Base-by-base conservation (phyloP, 2,113 vertebrate genomes). In the Willisornis vidua region DNA sequence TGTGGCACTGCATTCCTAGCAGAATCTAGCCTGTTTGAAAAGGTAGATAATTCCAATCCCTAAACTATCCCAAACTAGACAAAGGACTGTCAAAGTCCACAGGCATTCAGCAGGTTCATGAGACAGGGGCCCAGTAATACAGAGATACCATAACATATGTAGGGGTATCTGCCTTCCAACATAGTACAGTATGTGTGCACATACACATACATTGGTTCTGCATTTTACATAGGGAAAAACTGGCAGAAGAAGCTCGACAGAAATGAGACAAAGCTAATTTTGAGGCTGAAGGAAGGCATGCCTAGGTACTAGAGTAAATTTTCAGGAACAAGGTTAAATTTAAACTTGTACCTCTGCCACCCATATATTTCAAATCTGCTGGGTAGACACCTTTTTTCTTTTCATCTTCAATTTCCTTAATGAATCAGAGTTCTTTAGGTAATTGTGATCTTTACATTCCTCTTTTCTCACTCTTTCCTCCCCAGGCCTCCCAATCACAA, bases 391-490 rank as follows among this genome's bases (percentile, higher is more conserved):
- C 83, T 87, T 35, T 71, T 74, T 85, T 76, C 82, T 74, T 78
- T 71, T 26, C 33, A 74, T 67, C 52, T 18, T 90, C 31, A 45
- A 66, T 82, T 81, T 94, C 82, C 55, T 59, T 83, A 93, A 63
- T 65, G 92, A 97, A 93, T 80, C 63, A 67, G 84, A 87, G 55
- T 74, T 85, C 41, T 91, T 88, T 6, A 74, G 59, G 57, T 95
- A 94, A 82, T 59, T 68, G 46, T 79, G 33, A 91, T 85, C 79
- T 94, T 93, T 76, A 84, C 75, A 90, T 92, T 85, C 81, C 67
- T 37, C 19, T 82, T 91, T 75, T 86, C 63, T 90, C 85, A 88
- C 10, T 63, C 48, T 86, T 94, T 97, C 82, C 87, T 95, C 72
- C 85, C 31, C 75, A 92, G 79, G 82, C 51, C 71, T 91, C 61